Conservation (phyloP, 2,113 vertebrate species). For the Microtus oregoni region DNA sequence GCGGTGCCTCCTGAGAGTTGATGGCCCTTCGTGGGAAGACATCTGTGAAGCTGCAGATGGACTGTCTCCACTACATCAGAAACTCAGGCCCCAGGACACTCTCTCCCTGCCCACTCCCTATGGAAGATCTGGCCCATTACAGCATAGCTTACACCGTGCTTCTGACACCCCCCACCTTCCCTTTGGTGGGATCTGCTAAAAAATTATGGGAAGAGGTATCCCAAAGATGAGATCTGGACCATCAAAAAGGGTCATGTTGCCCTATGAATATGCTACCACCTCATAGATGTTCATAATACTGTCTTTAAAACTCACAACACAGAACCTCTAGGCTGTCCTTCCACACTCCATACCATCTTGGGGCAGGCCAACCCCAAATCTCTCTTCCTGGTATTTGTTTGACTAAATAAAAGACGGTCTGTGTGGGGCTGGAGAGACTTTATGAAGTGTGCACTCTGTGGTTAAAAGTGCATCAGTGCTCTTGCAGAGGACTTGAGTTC, state of each 20-base stretch:
- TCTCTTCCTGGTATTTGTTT: background rate
- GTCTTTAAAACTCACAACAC: background rate
- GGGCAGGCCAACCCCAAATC: too few relatives aligned
- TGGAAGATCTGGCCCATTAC: background rate
- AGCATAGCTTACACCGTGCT: background rate
- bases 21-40: background rate
- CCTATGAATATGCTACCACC: background rate
- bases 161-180: background rate
- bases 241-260: background rate
- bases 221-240: background rate
- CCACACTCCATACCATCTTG: background rate
- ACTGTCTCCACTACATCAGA: background rate
- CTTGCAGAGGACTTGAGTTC: background rate
- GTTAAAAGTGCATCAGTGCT: too few relatives aligned
- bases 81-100: background rate
- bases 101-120: background rate
- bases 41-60: background rate
- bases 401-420: background rate
- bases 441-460: too few relatives aligned
- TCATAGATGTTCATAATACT: background rate
- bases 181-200: background rate
- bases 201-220: background rate
- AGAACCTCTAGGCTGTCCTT: background rate
- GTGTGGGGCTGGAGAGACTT: background rate
- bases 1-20: background rate